phyloP scores from a whole-genome alignment of 2,113 vertebrate species.

The Thamnaconus septentrionalis region DNA sequence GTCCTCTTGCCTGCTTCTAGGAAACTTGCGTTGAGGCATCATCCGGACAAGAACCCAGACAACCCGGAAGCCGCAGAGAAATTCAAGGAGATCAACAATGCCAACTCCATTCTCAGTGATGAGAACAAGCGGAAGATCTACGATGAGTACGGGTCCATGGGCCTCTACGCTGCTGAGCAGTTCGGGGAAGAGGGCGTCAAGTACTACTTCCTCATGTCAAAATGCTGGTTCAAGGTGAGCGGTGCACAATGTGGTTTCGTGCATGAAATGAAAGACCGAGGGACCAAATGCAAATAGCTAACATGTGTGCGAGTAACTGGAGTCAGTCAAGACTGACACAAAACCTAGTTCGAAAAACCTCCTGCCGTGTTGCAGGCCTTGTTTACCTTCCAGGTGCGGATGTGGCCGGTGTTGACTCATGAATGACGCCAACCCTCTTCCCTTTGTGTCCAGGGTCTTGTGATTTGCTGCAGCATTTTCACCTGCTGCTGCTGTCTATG shows the following conservation, averaged over 20 bases:
- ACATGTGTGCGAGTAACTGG: too few species aligned
- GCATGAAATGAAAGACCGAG: too few species aligned
- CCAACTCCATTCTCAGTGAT: constrained; percentile 86
- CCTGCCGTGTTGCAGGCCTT: too few species aligned
- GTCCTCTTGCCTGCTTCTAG: constrained; percentile 52
- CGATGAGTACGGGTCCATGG: constrained; percentile 86
- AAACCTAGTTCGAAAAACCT: too few species aligned
- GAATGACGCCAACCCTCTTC: not conserved
- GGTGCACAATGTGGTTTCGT: accelerated
- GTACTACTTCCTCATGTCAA: constrained; percentile 85
- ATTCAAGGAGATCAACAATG: constrained; percentile 92
- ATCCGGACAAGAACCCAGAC: constrained; percentile 90
- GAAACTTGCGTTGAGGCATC: constrained; percentile 85
- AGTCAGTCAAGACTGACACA: not conserved
- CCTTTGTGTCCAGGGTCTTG: constrained; percentile 67
- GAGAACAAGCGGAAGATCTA: constrained; percentile 84
- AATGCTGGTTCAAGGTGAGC: constrained; percentile 93
- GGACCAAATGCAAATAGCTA: not conserved
- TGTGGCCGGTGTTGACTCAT: not conserved
- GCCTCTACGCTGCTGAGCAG: constrained; percentile 87
- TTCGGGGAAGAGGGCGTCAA: constrained; percentile 86
- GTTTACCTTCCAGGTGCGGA: not conserved
- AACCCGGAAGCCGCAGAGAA: constrained; percentile 74
- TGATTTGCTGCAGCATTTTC: constrained; percentile 73
- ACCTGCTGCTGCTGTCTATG: constrained; percentile 84